A percentile compares a stretch with the other conserved stretches of the same genome.
Conservation (phyloP, 2,888 invertebrate genomes). For the Nemotelus nigrinus region DNA sequence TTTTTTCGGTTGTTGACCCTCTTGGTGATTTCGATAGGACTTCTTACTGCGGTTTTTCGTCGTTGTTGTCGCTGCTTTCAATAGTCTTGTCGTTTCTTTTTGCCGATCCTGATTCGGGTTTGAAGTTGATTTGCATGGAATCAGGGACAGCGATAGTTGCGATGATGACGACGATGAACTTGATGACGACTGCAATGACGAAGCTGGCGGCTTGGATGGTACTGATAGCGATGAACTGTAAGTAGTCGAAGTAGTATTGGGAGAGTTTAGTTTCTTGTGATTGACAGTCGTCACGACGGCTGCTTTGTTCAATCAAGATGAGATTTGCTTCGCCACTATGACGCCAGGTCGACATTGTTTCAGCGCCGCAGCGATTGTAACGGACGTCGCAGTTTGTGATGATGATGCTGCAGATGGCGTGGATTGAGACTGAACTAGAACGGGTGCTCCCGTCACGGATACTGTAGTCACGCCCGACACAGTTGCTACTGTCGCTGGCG, state of each 20-base stretch:
- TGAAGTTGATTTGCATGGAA: background rate
- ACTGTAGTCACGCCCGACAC: constrained; percentile 23
- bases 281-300: constrained; percentile 8
- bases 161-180: background rate
- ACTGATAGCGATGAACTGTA: constrained; percentile 28
- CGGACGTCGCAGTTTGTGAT: constrained; percentile 51
- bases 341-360: constrained; percentile 87
- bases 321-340: constrained; percentile 84
- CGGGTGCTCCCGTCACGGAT: constrained; percentile 55
- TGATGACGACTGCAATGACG: constrained; percentile 17
- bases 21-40: constrained; percentile 17
- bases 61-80: background rate
- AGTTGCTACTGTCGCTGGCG: constrained; percentile 22
- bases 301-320: constrained; percentile 71
- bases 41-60: constrained; percentile 39
- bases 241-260: constrained; percentile 36
- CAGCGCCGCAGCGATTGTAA: constrained; percentile 60
- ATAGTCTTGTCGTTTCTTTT: background rate
- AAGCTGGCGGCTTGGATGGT: constrained; percentile 18
- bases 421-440: constrained; percentile 58
- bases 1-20: constrained; percentile 33
- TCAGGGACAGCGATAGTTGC: background rate
- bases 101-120: background rate
- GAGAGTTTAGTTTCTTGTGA: constrained; percentile 29
- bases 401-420: constrained; percentile 53